These are phyloP conservation scores for Clarias platycephalus DNA, from an alignment of 2,797 vertebrate genomes.

Conservation along the genomic window DNA sequence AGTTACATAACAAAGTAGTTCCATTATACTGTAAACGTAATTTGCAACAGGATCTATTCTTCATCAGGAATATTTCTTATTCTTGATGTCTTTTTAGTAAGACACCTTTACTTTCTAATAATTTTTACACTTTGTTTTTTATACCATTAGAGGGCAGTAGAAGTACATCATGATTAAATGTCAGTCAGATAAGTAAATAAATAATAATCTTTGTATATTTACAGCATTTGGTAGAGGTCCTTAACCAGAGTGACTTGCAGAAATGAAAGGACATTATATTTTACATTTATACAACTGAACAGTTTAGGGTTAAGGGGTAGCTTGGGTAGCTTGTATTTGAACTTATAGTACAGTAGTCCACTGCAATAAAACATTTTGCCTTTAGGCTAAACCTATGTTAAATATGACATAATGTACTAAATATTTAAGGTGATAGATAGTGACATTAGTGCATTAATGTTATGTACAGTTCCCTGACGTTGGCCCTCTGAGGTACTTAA, in stretches of 20 bases:
- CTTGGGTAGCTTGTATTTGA: not conserved
- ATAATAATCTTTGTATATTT: not conserved
- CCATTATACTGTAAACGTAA: slow-evolving; percentile 2
- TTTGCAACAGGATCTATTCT: not conserved
- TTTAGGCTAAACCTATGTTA: not conserved
- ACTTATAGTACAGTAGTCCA: not conserved
- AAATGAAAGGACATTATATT: not conserved
- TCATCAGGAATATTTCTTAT: not conserved
- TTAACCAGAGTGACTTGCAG: not conserved
- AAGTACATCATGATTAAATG: not conserved
- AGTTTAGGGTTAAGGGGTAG: not conserved
- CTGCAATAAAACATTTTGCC: not conserved
- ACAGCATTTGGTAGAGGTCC: not conserved
- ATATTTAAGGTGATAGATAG: not conserved
- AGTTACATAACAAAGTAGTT: slow-evolving; percentile 25
- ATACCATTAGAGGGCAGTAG: not conserved
- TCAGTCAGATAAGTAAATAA: not conserved
- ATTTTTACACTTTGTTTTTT: not conserved
- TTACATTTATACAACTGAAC: not conserved
- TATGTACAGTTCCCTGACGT: not conserved
- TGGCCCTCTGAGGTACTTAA: not conserved
- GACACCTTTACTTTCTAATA: not conserved
- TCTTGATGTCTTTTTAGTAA: not conserved
- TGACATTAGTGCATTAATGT: not conserved
- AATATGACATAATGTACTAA: not conserved